A percentile compares a stretch with the other conserved stretches of the same genome.
Evolutionary conservation across 2,888 invertebrate species (phyloP).

Genomic region (Fabriciana adippe): DNA sequence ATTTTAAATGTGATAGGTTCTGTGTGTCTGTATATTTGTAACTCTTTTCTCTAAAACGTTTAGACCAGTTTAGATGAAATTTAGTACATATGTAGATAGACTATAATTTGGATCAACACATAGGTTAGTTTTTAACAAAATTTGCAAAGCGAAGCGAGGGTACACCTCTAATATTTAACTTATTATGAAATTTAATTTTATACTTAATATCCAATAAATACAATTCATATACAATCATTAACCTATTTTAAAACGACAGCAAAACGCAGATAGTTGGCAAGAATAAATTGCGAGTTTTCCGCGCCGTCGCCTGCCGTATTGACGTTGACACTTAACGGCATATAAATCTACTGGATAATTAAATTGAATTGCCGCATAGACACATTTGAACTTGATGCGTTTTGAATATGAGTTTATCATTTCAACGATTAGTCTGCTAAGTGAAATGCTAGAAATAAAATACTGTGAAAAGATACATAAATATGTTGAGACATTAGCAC

Average conservation of each 20-base stretch:
- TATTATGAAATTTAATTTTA: background rate
- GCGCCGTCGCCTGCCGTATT: slow-evolving; percentile 65
- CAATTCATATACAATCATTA: slow-evolving; percentile 8
- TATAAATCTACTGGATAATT: slow-evolving; percentile 71
- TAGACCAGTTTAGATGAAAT: no score
- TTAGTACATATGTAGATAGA: no score
- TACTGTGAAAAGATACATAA: no score
- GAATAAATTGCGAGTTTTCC: slow-evolving; percentile 74
- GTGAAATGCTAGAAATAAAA: no score
- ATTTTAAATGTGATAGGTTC: no score
- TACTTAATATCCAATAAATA: background rate
- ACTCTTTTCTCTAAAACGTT: no score
- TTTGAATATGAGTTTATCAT: slow-evolving; percentile 3
- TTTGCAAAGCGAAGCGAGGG: no score
- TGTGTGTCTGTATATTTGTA: no score
- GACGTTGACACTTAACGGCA: slow-evolving; percentile 72
- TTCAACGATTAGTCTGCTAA: no score
- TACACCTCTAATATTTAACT: background rate
- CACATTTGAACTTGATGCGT: slow-evolving; percentile 20
- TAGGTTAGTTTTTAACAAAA: no score
- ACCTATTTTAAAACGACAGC: slow-evolving; percentile 14
- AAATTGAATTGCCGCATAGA: slow-evolving; percentile 52
- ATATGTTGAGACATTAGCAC: no score
- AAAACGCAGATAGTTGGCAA: slow-evolving; percentile 34
- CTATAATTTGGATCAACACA: no score